Evolutionary conservation across 2,797 vertebrate genomes (phyloP).

Genomic region (Enoplosus armatus): DNA sequence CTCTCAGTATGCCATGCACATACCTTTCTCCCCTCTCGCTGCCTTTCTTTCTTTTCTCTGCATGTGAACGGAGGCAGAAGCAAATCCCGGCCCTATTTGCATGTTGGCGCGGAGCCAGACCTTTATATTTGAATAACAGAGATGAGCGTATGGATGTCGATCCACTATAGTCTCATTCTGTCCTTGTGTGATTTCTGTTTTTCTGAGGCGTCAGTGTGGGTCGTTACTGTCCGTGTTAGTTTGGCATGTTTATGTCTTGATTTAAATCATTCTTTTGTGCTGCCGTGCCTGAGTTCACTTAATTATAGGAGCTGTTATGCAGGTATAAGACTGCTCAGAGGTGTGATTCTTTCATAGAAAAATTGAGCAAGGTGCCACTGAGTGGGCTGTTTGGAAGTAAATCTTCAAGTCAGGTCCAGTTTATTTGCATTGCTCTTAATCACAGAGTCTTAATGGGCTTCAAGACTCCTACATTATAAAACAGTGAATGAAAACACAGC

Average conservation of each 20-base stretch:
- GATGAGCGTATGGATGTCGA: slow-evolving; percentile 2
- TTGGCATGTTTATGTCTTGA: neutral
- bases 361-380: slow-evolving; percentile 1
- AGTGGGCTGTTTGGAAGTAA: slow-evolving; percentile 12
- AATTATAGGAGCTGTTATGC: slow-evolving; percentile 26
- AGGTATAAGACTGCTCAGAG: slow-evolving; percentile 15
- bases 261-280: slow-evolving; percentile 19
- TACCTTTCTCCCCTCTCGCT: slow-evolving; percentile 34
- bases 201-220: neutral
- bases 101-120: slow-evolving; percentile 55
- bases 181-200: slow-evolving; percentile 21
- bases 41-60: slow-evolving; percentile 44
- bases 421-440: slow-evolving; percentile 29
- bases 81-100: slow-evolving; percentile 58
- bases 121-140: slow-evolving; percentile 33
- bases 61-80: slow-evolving; percentile 39
- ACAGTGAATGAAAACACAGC: slow-evolving; percentile 24
- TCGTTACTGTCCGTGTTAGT: slow-evolving; percentile 15
- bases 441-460: slow-evolving; percentile 13
- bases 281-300: neutral
- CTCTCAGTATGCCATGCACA: slow-evolving; percentile 76
- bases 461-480: slow-evolving; percentile 6
- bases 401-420: slow-evolving; percentile 20
- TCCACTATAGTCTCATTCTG: slow-evolving; percentile 6
- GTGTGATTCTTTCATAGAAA: neutral